A percentile compares a stretch with the other conserved stretches of the same genome.
Evolutionary conservation across 2,113 vertebrate genomes (phyloP).

Genomic region (Vireo altiloquus): DNA sequence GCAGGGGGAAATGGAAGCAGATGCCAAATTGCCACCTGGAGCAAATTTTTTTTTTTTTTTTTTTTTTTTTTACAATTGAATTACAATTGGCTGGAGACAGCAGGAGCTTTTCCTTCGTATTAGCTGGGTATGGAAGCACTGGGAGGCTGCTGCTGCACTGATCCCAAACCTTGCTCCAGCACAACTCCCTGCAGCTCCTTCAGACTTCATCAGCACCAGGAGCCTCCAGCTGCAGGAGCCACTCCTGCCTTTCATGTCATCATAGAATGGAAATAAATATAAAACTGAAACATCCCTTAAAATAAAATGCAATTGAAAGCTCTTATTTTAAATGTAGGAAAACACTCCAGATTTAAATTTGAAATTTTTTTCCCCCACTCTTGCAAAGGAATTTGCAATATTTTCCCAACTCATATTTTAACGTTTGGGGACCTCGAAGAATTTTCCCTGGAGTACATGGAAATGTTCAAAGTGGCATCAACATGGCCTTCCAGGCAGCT

Average conservation of each 20-base stretch:
- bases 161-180: not conserved
- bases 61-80: not conserved
- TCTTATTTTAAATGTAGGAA: not conserved
- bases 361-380: not conserved
- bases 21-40: constrained; percentile 33
- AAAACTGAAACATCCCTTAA: not conserved
- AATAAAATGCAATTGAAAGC: not conserved
- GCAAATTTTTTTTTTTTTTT: not conserved
- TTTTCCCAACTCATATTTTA: not conserved
- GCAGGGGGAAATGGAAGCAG: not conserved
- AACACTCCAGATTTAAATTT: not conserved
- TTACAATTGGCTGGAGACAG: not conserved
- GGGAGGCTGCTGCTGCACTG: not conserved
- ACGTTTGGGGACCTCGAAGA: not conserved
- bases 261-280: not conserved
- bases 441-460: not conserved
- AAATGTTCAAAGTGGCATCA: not conserved
- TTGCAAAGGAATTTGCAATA: not conserved
- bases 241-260: not conserved
- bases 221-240: not conserved
- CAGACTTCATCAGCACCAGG: not conserved
- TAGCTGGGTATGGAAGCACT: not conserved
- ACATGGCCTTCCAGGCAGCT: not conserved
- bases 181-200: not conserved
- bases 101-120: not conserved